Evolutionary conservation across 2,797 vertebrate genomes (phyloP).

Genomic region (Rhinella marina): DNA sequence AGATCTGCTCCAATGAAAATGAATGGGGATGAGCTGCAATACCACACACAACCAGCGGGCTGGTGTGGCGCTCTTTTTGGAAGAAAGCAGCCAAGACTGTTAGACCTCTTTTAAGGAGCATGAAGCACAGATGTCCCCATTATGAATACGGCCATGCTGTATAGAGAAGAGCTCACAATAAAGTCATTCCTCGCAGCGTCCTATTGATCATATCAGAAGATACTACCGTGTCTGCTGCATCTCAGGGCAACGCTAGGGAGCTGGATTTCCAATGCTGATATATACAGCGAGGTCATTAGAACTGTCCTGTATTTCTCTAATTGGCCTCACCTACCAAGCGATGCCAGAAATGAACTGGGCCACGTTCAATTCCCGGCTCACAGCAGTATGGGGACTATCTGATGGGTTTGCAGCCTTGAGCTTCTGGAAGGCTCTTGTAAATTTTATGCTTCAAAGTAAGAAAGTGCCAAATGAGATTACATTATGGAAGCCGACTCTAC

Average conservation of each 20-base stretch:
- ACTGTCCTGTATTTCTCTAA: neutral
- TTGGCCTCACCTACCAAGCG: neutral
- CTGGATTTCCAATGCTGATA: neutral
- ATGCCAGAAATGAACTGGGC: neutral
- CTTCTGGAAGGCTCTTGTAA: neutral
- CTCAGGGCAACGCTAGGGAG: neutral
- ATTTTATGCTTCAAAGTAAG: slow-evolving; percentile 25
- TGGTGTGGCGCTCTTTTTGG: too few species aligned
- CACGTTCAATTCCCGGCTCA: neutral
- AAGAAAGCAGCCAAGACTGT: too few species aligned
- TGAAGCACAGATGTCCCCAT: too few species aligned
- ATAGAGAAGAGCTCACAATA: neutral
- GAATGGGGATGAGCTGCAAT: neutral
- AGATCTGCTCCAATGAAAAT: too few species aligned
- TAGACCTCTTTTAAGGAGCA: too few species aligned
- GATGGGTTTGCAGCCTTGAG: neutral
- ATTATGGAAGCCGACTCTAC: neutral
- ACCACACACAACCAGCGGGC: too few species aligned
- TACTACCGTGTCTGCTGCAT: neutral
- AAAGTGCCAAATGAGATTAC: neutral
- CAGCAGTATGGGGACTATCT: neutral
- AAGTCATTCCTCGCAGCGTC: neutral
- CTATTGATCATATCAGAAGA: neutral
- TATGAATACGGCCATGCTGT: too few species aligned
- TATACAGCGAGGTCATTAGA: neutral